Evolutionary conservation across 2,797 vertebrate genomes (phyloP), one percentile per base, ranked within the genome.

Genomic region (Nasua narica): DNA sequence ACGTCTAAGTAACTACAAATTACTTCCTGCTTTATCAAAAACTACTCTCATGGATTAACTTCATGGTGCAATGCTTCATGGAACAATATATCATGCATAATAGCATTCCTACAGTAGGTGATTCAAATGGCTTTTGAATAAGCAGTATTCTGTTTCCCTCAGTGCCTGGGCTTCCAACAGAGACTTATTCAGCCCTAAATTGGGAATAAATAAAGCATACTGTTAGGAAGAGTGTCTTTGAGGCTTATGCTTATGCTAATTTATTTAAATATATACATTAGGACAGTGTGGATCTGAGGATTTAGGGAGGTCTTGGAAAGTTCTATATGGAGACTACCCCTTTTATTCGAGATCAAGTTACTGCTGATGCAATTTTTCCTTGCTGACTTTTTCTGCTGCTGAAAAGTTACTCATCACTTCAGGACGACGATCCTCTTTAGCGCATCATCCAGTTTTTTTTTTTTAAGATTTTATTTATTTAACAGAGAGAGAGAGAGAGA

Each of bases 221-320:
- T 84, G 43, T 95, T 96, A 70, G 46, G 77, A 83, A 62, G 35
- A 87, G 54, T 76, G 29, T 88, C 14, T 76, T 94, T 21, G 23
- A 94, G 12, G 58, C 43, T 77, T 58, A 43, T 91, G 95, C 40
- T 91, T 97, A 83, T 94, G 85, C 60, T 96, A 95, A 96, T 97
- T 96, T 96, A 97, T 96, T 96, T 83, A 96, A 97, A 96, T 97
- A 48, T 77, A 97, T 83, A 29, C 6, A 69, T 97, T 90, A 97
- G 88, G 72, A 67, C 8, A 79, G 13, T 85, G 94, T 93, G 88
- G 13, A 40, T 16, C 1, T 4, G 32, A 82, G 89, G 15, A 40
- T 86, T 97, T 96, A 92, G 58, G 96, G 69, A n/a, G 12, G 0
- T 1, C 40, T 82, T 52, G 54, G 74, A 97, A 95, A 96, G 81